Base-by-base conservation (phyloP, 2,888 invertebrate genomes). In the Empis stercorea region DNA sequence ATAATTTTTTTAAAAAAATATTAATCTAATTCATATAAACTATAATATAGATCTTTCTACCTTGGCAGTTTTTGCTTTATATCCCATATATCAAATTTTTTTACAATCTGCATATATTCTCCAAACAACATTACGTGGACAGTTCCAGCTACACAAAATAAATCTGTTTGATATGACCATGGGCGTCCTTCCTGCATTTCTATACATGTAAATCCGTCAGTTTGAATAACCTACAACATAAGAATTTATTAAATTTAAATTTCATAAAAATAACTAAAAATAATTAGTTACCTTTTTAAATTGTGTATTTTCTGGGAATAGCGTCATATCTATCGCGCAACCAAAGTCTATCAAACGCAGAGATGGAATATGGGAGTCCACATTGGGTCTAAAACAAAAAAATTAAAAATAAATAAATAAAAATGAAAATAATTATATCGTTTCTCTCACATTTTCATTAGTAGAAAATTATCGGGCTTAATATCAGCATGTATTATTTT, bases 81-180 rank as follows among this genome's bases (percentile, higher is more conserved):
- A 60, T 79, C 81, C 80, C 81, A 81, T 34, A 74, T 75, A 55
- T 75, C 76, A 56, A 75, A 71, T 46, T 75, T 75, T 61, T 80
- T 80, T 44, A 76, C 75, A 30, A 84, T 78, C 60, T 87, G 84
- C 84, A 95, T 93, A 65, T 95, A 95, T 62, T 85, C 85, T 46
- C 88, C 87, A 71, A 91, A 86, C 20, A 93, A 71, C 62, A 95
- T 75, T 43, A 89, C 87, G 64, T 94, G 88, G 52, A 91, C 81
- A 3, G 89, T 87, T 30, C 88, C 91, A 45, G 89, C 89, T 53
- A 93, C 74, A 59, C 94, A 94, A 69, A 86, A 95, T 59, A 88
- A 73, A 72, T 96, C 95, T 13, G 91, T 92, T 72, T 95, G 93
- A 65, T 88, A 94, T 14, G 87, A 94, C 96, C 96, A 96, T 1